Evolutionary conservation across 92 coral and sea anemone genomes (phyloP), one percentile per base, ranked within the genome.

Genomic region (Anthopleura xanthogrammica): DNA sequence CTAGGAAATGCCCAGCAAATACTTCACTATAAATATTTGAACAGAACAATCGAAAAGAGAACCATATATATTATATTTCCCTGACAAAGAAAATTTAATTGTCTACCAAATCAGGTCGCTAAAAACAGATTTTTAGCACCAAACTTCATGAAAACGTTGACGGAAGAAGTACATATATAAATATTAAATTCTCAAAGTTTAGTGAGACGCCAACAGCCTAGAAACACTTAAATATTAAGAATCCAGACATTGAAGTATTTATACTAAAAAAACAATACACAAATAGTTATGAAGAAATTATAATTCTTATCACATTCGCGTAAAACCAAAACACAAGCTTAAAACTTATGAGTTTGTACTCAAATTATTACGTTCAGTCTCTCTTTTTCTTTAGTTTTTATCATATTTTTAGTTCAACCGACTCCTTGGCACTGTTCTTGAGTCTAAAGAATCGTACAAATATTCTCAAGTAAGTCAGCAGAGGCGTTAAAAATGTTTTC

Each of bases 401-500:
- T 22, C 42, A 23, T 8, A 11, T 24, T 68, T 11, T 36, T 68
- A 68, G 74, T 68, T 68, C 0, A 24, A 2, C 6, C 40, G 74
- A 68, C 17, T 68, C 42, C 74, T 68, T 68, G 29, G 29, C 41
- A 68, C 41, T 68, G 42, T 68, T 23, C 74, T 68, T 68, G 74
- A 68, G 74, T 36, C 17, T 68, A 36, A 68, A 68, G 74, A 68
- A 29, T 68, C 43, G 43, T 68, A 81, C 48, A 68, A 50, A 81
- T 50, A 50, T 7, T n/a, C 60, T 81, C 65, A 81, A 48, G 75
- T 64, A 70, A 81, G 40, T 42, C 48, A 68, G 20, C 41, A n/a
- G 71, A 68, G 64, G 77, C 22, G 84, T 52, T 68, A 19, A 81
- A 68, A 52, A 29, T 22, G 71, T 64, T 81, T 81, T 81, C 23